phyloP scores from a whole-genome alignment of 2,113 vertebrate species.

The Panurus biarmicus region DNA sequence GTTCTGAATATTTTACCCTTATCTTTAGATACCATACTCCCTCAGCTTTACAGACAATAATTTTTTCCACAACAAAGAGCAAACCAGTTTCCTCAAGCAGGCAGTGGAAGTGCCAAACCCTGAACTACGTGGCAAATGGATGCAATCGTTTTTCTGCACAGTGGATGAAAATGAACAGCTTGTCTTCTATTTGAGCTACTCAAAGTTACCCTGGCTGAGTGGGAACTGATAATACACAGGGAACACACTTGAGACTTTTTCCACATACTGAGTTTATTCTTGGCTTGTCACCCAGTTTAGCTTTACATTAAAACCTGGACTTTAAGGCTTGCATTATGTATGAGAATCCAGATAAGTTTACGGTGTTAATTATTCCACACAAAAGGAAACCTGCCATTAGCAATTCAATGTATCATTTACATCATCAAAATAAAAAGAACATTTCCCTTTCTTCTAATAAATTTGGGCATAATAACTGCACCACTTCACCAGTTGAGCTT shows the following conservation, averaged over 20 bases:
- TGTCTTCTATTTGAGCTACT: background rate
- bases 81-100: background rate
- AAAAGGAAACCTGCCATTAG: slow-evolving; percentile 71
- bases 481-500: background rate
- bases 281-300: slow-evolving; percentile 10
- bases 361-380: slow-evolving; percentile 61
- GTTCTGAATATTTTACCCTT: background rate
- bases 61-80: background rate
- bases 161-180: background rate
- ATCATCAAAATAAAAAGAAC: background rate
- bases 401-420: slow-evolving; percentile 70
- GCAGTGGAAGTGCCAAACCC: background rate
- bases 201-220: background rate
- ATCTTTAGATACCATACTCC: background rate
- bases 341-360: slow-evolving; percentile 72
- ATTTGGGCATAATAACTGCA: background rate
- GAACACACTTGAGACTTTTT: slow-evolving; percentile 42
- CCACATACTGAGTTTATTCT: slow-evolving; percentile 27
- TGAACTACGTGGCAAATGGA: background rate
- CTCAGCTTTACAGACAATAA: background rate
- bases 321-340: slow-evolving; percentile 72
- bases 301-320: slow-evolving; percentile 27
- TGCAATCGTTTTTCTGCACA: background rate
- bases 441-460: slow-evolving; percentile 8
- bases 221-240: background rate